Percentiles rank a stretch among this genome's conserved stretches.
Conservation (phyloP, 92 coral and sea anemone species). For the Pocillopora meandrina region DNA sequence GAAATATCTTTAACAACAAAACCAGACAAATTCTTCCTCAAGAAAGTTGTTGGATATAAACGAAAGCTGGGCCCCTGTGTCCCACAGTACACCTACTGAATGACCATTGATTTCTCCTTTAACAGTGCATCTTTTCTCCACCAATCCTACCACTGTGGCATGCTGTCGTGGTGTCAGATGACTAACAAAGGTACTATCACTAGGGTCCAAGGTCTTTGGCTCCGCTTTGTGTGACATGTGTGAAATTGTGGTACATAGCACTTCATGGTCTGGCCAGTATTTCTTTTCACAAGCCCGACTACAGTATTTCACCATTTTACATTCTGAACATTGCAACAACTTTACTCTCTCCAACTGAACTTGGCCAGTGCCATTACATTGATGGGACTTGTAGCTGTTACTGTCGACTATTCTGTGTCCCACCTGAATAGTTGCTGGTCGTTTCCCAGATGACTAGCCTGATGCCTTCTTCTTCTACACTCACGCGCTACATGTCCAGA, state of each 20-base stretch:
- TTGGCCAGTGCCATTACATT: conserved; percentile 41
- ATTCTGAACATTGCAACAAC: conserved; percentile 44
- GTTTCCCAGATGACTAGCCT: conserved; percentile 56
- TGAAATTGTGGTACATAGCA: conserved; percentile 32
- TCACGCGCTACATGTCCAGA: neutral
- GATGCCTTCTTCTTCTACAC: conserved; percentile 22
- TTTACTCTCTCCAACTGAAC: conserved; percentile 15
- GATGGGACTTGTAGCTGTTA: conserved; percentile 34
- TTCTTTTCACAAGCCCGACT: conserved; percentile 45
- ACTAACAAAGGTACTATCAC: conserved; percentile 11
- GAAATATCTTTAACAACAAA: conserved; percentile 17
- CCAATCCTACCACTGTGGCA: conserved; percentile 46
- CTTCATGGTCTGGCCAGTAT: conserved; percentile 45
- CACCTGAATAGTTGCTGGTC: conserved; percentile 54
- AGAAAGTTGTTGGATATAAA: conserved; percentile 33
- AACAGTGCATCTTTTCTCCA: conserved; percentile 58
- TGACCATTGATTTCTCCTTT: conserved; percentile 42
- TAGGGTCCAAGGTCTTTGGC: conserved; percentile 12
- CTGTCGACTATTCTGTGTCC: conserved; percentile 65
- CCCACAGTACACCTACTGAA: conserved; percentile 54
- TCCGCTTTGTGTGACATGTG: conserved; percentile 5
- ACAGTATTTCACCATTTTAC: conserved; percentile 42
- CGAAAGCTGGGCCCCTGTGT: conserved; percentile 64
- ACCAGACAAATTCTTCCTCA: conserved; percentile 41
- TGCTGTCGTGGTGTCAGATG: conserved; percentile 54